Conservation (phyloP, 2,113 vertebrate species). For the Macquaria australasica region DNA sequence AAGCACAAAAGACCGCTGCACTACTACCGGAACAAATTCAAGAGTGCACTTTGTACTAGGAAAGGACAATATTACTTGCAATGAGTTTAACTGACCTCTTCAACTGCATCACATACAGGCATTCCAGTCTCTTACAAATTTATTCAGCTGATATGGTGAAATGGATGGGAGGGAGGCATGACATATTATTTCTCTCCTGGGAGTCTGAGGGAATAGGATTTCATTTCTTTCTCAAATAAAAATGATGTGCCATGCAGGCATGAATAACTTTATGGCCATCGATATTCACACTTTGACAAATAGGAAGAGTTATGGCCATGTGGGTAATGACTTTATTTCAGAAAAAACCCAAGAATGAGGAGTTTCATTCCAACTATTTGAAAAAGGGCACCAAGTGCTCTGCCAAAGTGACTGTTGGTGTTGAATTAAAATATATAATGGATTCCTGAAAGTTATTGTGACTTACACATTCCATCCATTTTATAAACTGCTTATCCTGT, state of each 20-base stretch:
- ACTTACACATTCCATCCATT: slow-evolving; percentile 23
- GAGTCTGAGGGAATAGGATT: slow-evolving; percentile 74
- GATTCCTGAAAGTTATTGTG: slow-evolving; percentile 1
- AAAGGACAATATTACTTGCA: slow-evolving; percentile 51
- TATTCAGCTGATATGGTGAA: slow-evolving; percentile 69
- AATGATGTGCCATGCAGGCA: slow-evolving; percentile 68
- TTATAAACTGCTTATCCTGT: neutral
- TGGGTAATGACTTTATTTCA: slow-evolving; percentile 62
- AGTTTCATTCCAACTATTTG: slow-evolving; percentile 38
- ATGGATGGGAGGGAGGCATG: slow-evolving; percentile 66
- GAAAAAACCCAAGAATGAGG: neutral
- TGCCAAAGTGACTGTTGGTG: slow-evolving; percentile 36
- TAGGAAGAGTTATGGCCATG: slow-evolving; percentile 71
- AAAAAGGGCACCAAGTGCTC: slow-evolving; percentile 36
- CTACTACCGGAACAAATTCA: slow-evolving; percentile 26
- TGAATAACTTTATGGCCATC: slow-evolving; percentile 76
- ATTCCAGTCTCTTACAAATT: slow-evolving; percentile 52
- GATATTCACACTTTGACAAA: slow-evolving; percentile 80
- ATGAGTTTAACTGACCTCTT: slow-evolving; percentile 62
- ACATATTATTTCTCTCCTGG: slow-evolving; percentile 72
- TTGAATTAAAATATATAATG: slow-evolving; percentile 33
- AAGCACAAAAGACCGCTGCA: neutral
- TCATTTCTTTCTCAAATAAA: slow-evolving; percentile 78
- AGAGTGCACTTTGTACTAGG: slow-evolving; percentile 8
- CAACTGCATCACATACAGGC: slow-evolving; percentile 46